Base-by-base conservation (phyloP, 2,888 invertebrate genomes). In the Phorcus lineatus region DNA sequence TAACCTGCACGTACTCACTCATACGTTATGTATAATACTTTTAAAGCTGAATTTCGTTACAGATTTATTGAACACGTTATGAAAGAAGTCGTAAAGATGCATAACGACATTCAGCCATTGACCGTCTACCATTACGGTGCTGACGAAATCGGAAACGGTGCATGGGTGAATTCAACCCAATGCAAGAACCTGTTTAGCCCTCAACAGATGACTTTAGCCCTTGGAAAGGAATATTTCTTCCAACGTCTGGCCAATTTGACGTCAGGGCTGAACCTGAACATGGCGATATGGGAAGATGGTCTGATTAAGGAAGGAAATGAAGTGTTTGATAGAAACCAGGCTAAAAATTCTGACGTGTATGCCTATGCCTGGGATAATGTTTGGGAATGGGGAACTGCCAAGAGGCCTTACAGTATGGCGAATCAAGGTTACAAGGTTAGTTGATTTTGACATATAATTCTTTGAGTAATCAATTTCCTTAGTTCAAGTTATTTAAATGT, bases 121-220 rank as follows among this genome's bases (percentile, higher is more conserved):
- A 86, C 82, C 28, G 83, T 84, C 1, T 90, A 88, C 76, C 90
- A 92, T 81, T 89, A 91, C 76, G 92, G 92, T 6, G 92, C 92
- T 0, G 92, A 92, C 77, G 92, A 92, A 80, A 91, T 90, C 1
- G 86, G 91, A 0, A 24, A 67, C 0, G 89, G 89, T 47, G 90
- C 90, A 4, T 91, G 90, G 91, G 81, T 86, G 22, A 88, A 90
- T 40, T 91, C 92, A 0, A 75, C 90, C 2, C 75, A 55, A 19
- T 92, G 92, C 80, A 54, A 81, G 9, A 76, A 19, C 55, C 62
- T 80, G 2, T 79, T 88, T 16, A 78, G 17, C 6, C n/a, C 40
- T 54, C 85, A n/a, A 28, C 81, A 0, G 40, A 77, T 66, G 0
- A 53, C 76, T 13, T 78, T 79, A 9, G 55, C 47, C 2, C 78